These are phyloP conservation scores for Eilema caniola DNA, from an alignment of 2,888 invertebrate species.

Conservation along the genomic window DNA sequence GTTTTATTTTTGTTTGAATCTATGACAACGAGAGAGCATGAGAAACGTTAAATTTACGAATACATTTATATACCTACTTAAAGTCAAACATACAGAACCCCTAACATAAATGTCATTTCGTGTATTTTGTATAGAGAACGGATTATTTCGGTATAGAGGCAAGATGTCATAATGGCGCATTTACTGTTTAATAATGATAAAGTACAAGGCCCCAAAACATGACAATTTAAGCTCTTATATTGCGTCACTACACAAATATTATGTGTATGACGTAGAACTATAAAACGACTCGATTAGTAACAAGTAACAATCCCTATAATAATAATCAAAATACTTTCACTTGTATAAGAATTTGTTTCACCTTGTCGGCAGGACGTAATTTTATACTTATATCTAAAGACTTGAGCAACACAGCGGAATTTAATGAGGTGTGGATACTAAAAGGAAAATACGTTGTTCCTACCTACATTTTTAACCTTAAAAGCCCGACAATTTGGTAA, in stretches of 20 bases:
- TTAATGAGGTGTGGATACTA: conserved; percentile 13
- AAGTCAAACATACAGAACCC: conserved; percentile 13
- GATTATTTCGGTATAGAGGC: conserved; percentile 28
- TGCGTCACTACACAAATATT: conserved; percentile 49
- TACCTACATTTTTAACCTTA: neutral
- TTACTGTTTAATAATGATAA: conserved; percentile 50
- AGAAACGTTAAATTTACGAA: too few species aligned
- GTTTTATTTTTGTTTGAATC: too few species aligned
- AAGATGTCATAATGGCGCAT: conserved; percentile 51
- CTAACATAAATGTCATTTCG: conserved; percentile 23
- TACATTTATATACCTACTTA: too few species aligned
- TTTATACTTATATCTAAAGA: conserved; percentile 15
- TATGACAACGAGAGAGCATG: too few species aligned
- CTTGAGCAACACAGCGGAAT: conserved; percentile 17
- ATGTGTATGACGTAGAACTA: conserved; percentile 43
- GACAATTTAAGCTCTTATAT: conserved; percentile 39
- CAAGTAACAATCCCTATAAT: conserved; percentile 22
- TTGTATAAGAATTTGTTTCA: conserved; percentile 28
- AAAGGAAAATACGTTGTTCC: conserved; percentile 8
- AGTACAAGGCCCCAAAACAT: conserved; percentile 21
- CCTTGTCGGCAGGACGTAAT: conserved; percentile 31
- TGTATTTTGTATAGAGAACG: neutral
- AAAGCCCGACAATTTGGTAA: conserved; percentile 1
- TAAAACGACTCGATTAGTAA: conserved; percentile 18
- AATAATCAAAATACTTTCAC: conserved; percentile 40